Percentiles rank a stretch among this genome's conserved stretches.
phyloP scores from a whole-genome alignment of 35 echinoderm and acorn worm genomes.

The Heliocidaris tuberculata region DNA sequence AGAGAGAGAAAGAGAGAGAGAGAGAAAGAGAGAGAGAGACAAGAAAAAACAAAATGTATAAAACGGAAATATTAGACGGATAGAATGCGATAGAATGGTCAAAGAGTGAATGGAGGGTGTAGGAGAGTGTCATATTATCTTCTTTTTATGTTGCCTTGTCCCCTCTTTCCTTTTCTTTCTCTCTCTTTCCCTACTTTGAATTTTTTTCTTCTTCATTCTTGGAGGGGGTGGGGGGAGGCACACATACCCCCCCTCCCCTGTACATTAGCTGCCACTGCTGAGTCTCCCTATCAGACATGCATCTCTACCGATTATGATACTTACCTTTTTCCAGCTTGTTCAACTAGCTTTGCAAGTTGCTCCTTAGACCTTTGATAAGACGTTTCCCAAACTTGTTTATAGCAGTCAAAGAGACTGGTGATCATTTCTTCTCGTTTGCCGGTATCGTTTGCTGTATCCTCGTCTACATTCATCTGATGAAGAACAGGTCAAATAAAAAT shows the following conservation, averaged over 20 bases:
- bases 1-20: background rate
- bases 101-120: background rate
- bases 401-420: slow-evolving; percentile 24
- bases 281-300: too few species aligned
- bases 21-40: background rate
- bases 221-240: too few species aligned
- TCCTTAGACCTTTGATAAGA: slow-evolving; percentile 10
- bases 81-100: background rate
- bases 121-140: too few species aligned
- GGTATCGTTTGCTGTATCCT: background rate
- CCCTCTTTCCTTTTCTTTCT: too few species aligned
- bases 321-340: slow-evolving; percentile 59
- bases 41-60: background rate
- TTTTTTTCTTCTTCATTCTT: too few species aligned
- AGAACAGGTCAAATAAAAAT: too few species aligned
- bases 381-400: slow-evolving; percentile 28
- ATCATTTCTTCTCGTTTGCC: background rate
- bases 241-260: too few species aligned
- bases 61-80: background rate
- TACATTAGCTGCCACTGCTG: too few species aligned
- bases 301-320: background rate
- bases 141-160: too few species aligned
- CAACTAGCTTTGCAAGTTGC: slow-evolving; percentile 37
- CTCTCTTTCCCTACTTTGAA: too few species aligned
- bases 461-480: background rate